Evolutionary conservation across 2,797 vertebrate genomes (phyloP), one percentile per base, ranked within the genome.

Genomic region (Lacerta viridis): DNA sequence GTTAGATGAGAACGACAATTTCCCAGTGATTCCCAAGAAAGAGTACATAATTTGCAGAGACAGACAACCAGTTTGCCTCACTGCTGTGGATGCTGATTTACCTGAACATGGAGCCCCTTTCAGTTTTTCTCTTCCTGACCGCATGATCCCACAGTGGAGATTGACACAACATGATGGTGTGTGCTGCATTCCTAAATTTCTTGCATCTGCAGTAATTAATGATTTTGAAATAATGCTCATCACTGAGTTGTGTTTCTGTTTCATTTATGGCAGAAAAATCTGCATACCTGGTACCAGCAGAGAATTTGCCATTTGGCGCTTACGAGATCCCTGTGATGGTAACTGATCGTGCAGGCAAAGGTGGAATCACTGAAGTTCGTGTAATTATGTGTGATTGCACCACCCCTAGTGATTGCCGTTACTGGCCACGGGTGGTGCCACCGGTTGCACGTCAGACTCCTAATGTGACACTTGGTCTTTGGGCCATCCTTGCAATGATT

Each of bases 401-500:
- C 11, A 89, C 85, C 41, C 96, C 96, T 2, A 80, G 29, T 2
- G 94, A 96, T 2, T 97, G 96, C 41, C 0, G 0, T 0, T 50
- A 89, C 33, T 17, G 0, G 20, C 0, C 20, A 29, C 5, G 0
- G 23, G 25, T 3, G 1, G 6, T 1, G 4, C 33, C 78, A 1
- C 1, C 1, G 4, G 1, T 0, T 6, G 2, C 2, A 1, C 17
- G 1, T 13, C 41, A 1, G 41, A 0, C 41, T 0, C 1, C 0
- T 46, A 93, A 91, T 1, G 87, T 97, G 23, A 91, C 96, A 11
- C 96, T 99, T 5, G 98, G 98, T 33, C 84, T 94, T 29, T 94
- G 98, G 97, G 98, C 94, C 69, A 94, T 98, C 90, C 98, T 99
- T 89, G 90, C 98, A 7, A 94, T 99, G 97, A 97, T 98, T 88